These are phyloP conservation scores for Melanostoma mellinum DNA, from an alignment of 2,888 invertebrate genomes.

Conservation along the genomic window DNA sequence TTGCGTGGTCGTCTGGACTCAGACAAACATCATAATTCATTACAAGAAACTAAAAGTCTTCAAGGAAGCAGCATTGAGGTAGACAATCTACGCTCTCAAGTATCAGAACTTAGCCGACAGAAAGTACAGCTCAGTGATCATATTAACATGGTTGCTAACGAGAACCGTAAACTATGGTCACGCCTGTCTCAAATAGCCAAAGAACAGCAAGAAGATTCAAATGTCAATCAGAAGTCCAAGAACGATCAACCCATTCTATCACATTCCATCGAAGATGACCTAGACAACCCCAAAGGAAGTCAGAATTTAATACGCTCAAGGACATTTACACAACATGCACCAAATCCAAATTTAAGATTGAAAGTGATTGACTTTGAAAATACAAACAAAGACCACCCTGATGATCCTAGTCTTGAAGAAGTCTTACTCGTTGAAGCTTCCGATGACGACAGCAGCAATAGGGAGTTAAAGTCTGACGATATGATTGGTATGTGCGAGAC, in stretches of 20 bases:
- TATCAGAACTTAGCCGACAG: constrained; percentile 88
- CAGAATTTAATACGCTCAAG: constrained; percentile 84
- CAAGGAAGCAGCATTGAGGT: constrained; percentile 81
- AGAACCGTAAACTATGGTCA: constrained; percentile 91
- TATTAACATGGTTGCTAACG: constrained; percentile 90
- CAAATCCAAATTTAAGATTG: constrained; percentile 83
- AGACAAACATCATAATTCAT: constrained; percentile 78
- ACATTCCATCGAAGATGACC: constrained; percentile 43
- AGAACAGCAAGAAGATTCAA: constrained; percentile 80
- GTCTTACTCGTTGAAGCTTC: constrained; percentile 84
- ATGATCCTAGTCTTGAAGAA: constrained; percentile 88
- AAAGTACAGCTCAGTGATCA: constrained; percentile 90
- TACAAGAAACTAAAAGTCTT: constrained; percentile 23
- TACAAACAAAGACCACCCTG: constrained; percentile 82
- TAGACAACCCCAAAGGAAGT: constrained; percentile 73
- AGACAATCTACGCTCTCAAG: constrained; percentile 84
- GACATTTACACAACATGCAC: constrained; percentile 87
- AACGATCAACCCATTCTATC: constrained; percentile 2
- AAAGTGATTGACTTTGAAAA: constrained; percentile 82
- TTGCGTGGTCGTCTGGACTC: constrained; percentile 82
- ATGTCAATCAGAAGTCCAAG: neutral
- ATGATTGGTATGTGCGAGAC: constrained; percentile 63
- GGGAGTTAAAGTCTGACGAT: constrained; percentile 46
- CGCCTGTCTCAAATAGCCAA: constrained; percentile 86
- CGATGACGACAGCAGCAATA: constrained; percentile 64